phyloP scores from a whole-genome alignment of 2,888 invertebrate genomes.

The Eupithecia insigniata region DNA sequence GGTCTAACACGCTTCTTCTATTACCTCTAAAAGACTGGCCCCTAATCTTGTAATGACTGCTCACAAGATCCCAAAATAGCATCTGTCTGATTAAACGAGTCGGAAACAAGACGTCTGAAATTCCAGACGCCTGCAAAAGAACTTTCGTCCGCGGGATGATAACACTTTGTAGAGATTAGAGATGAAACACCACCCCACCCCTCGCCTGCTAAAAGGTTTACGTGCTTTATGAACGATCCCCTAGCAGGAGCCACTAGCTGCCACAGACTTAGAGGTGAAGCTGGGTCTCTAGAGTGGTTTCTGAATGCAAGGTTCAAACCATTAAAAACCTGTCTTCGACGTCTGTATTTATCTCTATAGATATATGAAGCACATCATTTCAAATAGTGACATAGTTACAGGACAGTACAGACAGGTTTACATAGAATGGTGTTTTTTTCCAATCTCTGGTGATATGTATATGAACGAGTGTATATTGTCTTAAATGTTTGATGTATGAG shows the following conservation, averaged over 20 bases:
- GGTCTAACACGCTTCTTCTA: neutral
- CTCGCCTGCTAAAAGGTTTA: slow-evolving; percentile 44
- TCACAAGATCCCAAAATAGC: slow-evolving; percentile 9
- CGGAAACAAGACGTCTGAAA: slow-evolving; percentile 29
- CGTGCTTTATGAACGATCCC: slow-evolving; percentile 48
- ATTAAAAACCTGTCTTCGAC: too few species aligned
- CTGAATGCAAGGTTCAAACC: too few species aligned
- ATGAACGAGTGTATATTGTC: too few species aligned
- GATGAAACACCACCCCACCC: slow-evolving; percentile 36
- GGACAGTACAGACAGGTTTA: too few species aligned
- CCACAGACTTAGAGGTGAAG: slow-evolving; percentile 31
- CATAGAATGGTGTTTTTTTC: too few species aligned
- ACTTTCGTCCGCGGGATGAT: slow-evolving; percentile 31
- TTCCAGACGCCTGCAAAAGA: slow-evolving; percentile 36
- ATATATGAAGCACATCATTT: too few species aligned
- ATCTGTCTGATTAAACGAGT: slow-evolving; percentile 22
- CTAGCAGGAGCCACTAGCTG: slow-evolving; percentile 41
- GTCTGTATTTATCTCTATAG: neutral
- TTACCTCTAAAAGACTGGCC: neutral
- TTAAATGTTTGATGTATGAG: neutral
- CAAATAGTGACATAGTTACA: too few species aligned
- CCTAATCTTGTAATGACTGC: slow-evolving; percentile 18
- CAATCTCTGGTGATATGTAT: too few species aligned
- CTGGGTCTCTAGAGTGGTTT: slow-evolving; percentile 9
- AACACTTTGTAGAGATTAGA: slow-evolving; percentile 44